Evolutionary conservation across 2,113 vertebrate genomes (phyloP).

Genomic region (Oncorhynchus mykiss): DNA sequence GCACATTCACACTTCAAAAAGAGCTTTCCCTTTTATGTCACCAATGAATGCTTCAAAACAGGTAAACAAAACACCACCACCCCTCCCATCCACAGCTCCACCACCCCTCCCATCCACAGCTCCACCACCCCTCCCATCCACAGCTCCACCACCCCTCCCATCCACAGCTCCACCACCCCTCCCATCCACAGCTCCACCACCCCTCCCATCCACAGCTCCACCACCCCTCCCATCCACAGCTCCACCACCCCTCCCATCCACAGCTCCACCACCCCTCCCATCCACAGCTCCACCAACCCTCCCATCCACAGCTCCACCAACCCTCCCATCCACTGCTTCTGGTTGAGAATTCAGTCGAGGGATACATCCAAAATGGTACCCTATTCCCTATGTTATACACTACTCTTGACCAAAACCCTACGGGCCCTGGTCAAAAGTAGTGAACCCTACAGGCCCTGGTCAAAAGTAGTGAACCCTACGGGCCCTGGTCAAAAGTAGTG

Average conservation of each 20-base stretch:
- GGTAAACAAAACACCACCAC: slow-evolving; percentile 36
- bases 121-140: slow-evolving; percentile 23
- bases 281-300: slow-evolving; percentile 11
- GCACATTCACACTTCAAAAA: slow-evolving; percentile 65
- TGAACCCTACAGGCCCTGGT: too few relatives aligned
- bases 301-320: slow-evolving; percentile 18
- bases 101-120: neutral
- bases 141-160: neutral
- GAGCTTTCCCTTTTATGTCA: slow-evolving; percentile 51
- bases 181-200: slow-evolving; percentile 20
- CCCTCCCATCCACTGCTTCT: neutral
- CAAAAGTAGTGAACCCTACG: too few relatives aligned
- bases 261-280: too few relatives aligned
- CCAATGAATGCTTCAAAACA: slow-evolving; percentile 33
- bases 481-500: too few relatives aligned
- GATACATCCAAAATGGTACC: slow-evolving; percentile 10
- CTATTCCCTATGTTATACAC: neutral
- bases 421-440: too few relatives aligned
- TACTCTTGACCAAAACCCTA: too few relatives aligned
- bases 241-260: too few relatives aligned
- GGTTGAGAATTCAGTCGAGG: neutral
- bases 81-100: slow-evolving; percentile 21
- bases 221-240: too few relatives aligned
- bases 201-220: too few relatives aligned
- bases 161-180: slow-evolving; percentile 12